Base-by-base conservation (phyloP, 2,888 invertebrate species). In the Blastobasis adustella region DNA sequence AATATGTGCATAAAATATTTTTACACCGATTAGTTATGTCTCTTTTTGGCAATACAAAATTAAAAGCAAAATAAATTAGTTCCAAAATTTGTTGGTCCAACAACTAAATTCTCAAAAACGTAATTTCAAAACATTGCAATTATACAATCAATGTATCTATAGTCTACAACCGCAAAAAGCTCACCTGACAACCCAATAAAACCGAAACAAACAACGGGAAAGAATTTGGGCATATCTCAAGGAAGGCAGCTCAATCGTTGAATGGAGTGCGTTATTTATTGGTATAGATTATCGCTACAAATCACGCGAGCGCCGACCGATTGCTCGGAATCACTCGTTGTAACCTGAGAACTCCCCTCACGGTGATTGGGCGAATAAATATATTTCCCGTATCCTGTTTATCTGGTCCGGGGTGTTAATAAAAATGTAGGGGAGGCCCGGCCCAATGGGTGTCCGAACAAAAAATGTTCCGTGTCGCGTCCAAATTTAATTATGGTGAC, bases 331-430 rank as follows among this genome's bases (percentile, higher is more conserved):
- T 85, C 82, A 83, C 78, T 82, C 69, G 73, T 81, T 85, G 87
- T 87, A 87, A 88, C 84, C 74, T 66, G 88, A 88, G 85, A 83
- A 82, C 83, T 76, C 82, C 86, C 86, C 82, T 82, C 82, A 84
- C 79, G 86, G 83, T 86, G 88, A 88, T 87, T 88, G 88, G 83
- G 79, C 84, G 82, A 87, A 88, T 88, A 87, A 87, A 88, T 88
- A 86, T 86, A 86, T 86, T 85, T 87, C 78, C 84, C 78, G 79
- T 87, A 85, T 87, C 87, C 85, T 83, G 87, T 84, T 84, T 86
- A 87, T 87, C 88, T 69, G 78, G 76, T 79, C 74, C 74, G 75
- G 82, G 84, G 88, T 86, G 88, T 87, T 87, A 88, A 88, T 88
- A 88, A 87, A 88, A 87, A 87, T 87, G 86, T 87, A 83, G 82